Conservation (phyloP, 2,113 vertebrate genomes). For the Corythornis cristatus region DNA sequence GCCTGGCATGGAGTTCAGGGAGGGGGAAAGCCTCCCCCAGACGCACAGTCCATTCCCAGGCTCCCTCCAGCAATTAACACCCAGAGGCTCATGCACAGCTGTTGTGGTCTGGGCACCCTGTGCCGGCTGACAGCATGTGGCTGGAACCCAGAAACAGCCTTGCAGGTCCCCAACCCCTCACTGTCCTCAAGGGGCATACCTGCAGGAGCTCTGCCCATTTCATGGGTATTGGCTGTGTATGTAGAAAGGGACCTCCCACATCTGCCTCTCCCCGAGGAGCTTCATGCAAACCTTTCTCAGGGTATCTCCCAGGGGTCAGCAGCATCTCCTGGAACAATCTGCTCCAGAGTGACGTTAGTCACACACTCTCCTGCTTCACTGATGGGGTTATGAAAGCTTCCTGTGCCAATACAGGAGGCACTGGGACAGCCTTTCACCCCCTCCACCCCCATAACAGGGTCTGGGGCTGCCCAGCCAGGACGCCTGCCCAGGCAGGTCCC, state of each 20-base stretch:
- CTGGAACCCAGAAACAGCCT: neutral
- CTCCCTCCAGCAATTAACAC: neutral
- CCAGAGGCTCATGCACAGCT: neutral
- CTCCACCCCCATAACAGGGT: neutral
- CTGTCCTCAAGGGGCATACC: neutral
- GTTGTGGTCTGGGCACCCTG: neutral
- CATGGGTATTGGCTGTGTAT: fast-evolving
- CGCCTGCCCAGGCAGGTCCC: neutral
- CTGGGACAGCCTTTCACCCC: fast-evolving
- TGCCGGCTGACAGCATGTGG: fast-evolving
- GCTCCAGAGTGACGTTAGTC: neutral
- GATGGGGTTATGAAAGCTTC: neutral
- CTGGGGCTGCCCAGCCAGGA: neutral
- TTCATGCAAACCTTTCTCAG: neutral
- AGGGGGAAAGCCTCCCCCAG: neutral
- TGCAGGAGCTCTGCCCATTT: neutral
- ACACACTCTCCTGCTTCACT: neutral
- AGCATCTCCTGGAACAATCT: neutral
- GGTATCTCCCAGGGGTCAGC: neutral
- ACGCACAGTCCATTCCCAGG: fast-evolving
- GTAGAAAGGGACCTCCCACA: neutral
- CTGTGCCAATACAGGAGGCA: neutral
- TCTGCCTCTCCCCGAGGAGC: neutral
- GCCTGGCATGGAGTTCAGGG: neutral
- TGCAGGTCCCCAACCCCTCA: fast-evolving